Base-by-base conservation (phyloP, 1,140 invertebrate species). In the Drosophila orena region DNA sequence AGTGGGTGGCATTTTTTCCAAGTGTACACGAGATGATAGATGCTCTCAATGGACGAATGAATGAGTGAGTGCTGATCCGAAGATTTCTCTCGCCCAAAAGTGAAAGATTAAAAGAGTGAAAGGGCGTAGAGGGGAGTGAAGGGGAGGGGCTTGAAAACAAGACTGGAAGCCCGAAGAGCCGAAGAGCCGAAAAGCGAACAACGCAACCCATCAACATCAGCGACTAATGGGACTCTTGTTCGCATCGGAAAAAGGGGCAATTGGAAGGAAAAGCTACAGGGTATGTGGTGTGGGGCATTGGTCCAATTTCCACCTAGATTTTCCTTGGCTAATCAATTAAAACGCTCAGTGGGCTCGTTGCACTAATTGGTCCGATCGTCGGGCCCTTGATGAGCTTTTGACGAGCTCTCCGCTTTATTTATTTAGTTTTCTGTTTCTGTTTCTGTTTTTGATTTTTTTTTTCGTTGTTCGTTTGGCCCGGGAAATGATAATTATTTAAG, bases 401-500 rank as follows among this genome's bases (percentile, higher is more conserved):
- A 88, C 83, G 83, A 88, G 83, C 81, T 52, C 22, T 17, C 22
- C 17, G 2, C 17, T 74, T 49, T 30, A 30, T 30, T 30, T 30
- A 30, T 30, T 30, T 30, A 38, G 8, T 8, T 35, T 35, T 35
- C 7, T 11, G 34, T 35, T 35, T n/a, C n/a, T n/a, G n/a, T n/a
- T n/a, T n/a, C n/a, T n/a, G n/a, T n/a, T n/a, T n/a, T n/a, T n/a
- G n/a, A n/a, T 35, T 11, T 38, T 38, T 38, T 12, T 37, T 37
- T 37, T 11, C n/a, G n/a, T n/a, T n/a, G n/a, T 12, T 12, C 14
- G 37, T 42, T 54, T 79, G 71, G 65, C 61, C 70, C 79, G 83
- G 83, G 79, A 88, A 88, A 52, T 52, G 79, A 89, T 88, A 88
- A 88, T 89, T 88, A 88, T 89, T 89, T 88, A 88, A 89, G 83